phyloP scores from a whole-genome alignment of 2,888 invertebrate species.

The Auanema sp. region DNA sequence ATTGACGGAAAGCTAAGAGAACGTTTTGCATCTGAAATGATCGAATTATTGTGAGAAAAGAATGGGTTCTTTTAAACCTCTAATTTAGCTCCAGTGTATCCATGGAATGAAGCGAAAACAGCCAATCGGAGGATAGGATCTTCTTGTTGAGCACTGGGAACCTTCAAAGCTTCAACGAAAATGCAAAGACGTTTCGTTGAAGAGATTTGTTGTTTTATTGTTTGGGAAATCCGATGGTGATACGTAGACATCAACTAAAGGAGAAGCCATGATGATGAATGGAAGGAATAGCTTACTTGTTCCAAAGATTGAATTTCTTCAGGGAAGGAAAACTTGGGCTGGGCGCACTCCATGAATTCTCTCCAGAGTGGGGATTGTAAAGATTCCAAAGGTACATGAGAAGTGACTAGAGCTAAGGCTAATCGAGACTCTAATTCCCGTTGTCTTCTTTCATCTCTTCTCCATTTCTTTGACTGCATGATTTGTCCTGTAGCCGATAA shows the following conservation, averaged over 20 bases:
- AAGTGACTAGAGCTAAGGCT: slow-evolving; percentile 34
- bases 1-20: slow-evolving; percentile 31
- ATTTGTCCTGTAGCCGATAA: slow-evolving; percentile 35
- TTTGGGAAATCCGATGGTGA: slow-evolving; percentile 24
- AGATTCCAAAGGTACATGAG: slow-evolving; percentile 31
- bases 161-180: slow-evolving; percentile 10
- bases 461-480: slow-evolving; percentile 52
- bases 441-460: slow-evolving; percentile 45
- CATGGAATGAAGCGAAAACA: slow-evolving; percentile 28
- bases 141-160: slow-evolving; percentile 9
- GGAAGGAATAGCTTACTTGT: slow-evolving; percentile 14
- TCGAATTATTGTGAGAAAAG: not conserved
- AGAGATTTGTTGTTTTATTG: slow-evolving; percentile 16
- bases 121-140: slow-evolving; percentile 7
- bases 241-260: slow-evolving; percentile 20
- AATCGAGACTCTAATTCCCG: slow-evolving; percentile 23
- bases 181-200: slow-evolving; percentile 7
- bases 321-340: slow-evolving; percentile 54
- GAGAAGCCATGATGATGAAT: not conserved
- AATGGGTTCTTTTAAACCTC: slow-evolving; percentile 17
- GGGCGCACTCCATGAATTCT: slow-evolving; percentile 50
- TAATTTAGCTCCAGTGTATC: slow-evolving; percentile 25
- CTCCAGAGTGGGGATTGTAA: slow-evolving; percentile 46
- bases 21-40: slow-evolving; percentile 26
- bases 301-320: slow-evolving; percentile 34